phyloP scores from a whole-genome alignment of 2,113 vertebrate species.

The Telmatochromis sp. region DNA sequence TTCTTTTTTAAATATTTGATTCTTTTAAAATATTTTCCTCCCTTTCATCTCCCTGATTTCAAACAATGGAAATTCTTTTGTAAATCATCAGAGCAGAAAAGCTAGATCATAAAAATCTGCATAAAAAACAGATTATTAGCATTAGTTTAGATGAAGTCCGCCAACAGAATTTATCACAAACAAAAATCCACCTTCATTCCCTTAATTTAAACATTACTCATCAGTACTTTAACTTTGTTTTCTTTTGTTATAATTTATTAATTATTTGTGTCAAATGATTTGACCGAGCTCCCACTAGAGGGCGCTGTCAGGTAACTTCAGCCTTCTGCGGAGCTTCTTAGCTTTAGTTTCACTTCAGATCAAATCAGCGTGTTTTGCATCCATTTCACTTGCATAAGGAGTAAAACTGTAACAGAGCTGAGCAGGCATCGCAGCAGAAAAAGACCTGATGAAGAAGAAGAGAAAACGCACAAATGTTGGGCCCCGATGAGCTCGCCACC shows the following conservation, averaged over 20 bases:
- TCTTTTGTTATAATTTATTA: not conserved
- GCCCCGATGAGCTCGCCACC: not conserved
- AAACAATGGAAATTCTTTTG: not conserved
- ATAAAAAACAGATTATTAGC: not conserved
- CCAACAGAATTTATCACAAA: not conserved
- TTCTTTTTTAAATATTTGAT: accelerated
- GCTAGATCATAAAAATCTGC: not conserved
- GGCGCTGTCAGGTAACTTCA: not conserved
- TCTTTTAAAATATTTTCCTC: no score
- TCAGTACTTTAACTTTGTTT: not conserved
- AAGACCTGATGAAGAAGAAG: not conserved
- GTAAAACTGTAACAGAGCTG: not conserved
- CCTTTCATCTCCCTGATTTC: not conserved
- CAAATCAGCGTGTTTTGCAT: not conserved
- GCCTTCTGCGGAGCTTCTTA: not conserved
- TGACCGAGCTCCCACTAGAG: not conserved
- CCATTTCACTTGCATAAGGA: not conserved
- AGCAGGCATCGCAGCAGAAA: not conserved
- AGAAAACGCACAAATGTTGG: not conserved
- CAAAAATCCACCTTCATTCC: not conserved
- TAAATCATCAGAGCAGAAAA: not conserved
- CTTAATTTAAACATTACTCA: not conserved
- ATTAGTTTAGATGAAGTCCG: not conserved
- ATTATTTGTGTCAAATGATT: not conserved
- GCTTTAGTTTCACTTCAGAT: not conserved